phyloP scores from a whole-genome alignment of 2,113 vertebrate species.

The Oryzias curvinotus region DNA sequence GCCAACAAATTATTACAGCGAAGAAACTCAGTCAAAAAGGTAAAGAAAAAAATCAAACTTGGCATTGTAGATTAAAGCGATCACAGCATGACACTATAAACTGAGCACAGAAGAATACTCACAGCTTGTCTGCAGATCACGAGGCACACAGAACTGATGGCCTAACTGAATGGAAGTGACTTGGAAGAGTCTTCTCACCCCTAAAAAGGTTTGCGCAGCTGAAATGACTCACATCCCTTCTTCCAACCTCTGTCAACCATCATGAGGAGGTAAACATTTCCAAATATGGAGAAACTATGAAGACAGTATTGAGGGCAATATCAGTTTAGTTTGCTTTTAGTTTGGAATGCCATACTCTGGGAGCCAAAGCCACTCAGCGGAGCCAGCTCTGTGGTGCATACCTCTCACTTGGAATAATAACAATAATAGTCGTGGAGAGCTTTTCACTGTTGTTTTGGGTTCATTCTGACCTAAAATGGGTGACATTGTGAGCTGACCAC shows the following conservation, averaged over 20 bases:
- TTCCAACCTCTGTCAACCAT: constrained; percentile 85
- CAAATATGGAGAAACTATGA: constrained; percentile 96
- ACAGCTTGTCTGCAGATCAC: constrained; percentile 62
- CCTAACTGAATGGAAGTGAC: constrained; percentile 56
- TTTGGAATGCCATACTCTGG: constrained; percentile 76
- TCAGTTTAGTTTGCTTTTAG: constrained; percentile 82
- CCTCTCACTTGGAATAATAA: constrained; percentile 67
- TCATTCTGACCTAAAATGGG: constrained; percentile 56
- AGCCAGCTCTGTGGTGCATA: constrained; percentile 74
- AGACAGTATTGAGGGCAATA: constrained; percentile 85
- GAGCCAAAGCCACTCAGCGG: constrained; percentile 71
- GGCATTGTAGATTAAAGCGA: not conserved
- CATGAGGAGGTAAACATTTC: constrained; percentile 97
- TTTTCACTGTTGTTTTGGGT: constrained; percentile 53
- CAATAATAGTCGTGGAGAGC: constrained; percentile 58
- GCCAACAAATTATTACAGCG: not conserved
- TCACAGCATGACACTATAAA: constrained; percentile 7
- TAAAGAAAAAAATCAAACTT: not conserved
- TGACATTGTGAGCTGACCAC: constrained; percentile 14
- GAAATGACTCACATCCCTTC: constrained; percentile 80
- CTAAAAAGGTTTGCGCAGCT: constrained; percentile 68
- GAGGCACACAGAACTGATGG: constrained; percentile 39
- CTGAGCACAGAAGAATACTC: constrained; percentile 66
- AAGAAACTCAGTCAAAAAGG: constrained; percentile 1
- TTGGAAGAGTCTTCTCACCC: constrained; percentile 60